Evolutionary conservation across 2,888 invertebrate genomes (phyloP).

Genomic region (Embidobia sp.): DNA sequence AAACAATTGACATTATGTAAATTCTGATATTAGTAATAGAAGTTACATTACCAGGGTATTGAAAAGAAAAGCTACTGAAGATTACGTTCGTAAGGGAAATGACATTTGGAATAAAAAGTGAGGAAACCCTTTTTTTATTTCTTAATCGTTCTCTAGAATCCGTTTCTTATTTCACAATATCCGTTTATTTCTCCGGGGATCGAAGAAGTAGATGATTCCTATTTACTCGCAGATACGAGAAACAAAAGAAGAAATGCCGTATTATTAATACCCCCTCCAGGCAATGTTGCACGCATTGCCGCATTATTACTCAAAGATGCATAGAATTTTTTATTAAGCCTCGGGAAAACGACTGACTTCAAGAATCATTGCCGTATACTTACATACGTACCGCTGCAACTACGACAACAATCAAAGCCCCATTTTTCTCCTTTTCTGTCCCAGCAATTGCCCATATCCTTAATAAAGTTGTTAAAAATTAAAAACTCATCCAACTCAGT

Average conservation of each 20-base stretch:
- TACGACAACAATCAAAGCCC: background rate
- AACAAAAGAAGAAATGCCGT: constrained; percentile 38
- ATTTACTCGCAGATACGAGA: constrained; percentile 33
- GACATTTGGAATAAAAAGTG: background rate
- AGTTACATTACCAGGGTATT: too few species aligned
- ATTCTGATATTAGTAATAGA: too few species aligned
- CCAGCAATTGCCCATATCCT: constrained; percentile 21
- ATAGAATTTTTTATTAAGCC: constrained; percentile 70
- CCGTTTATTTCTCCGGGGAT: constrained; percentile 49
- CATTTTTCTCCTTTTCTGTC: constrained; percentile 1
- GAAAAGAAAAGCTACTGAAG: too few species aligned
- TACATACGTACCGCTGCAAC: background rate
- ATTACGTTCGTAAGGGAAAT: background rate
- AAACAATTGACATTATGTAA: too few species aligned
- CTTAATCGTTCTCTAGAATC: constrained; percentile 22
- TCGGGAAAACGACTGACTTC: constrained; percentile 46
- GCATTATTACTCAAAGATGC: constrained; percentile 68
- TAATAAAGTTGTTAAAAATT: constrained; percentile 43
- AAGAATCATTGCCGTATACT: constrained; percentile 50
- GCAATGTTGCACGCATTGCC: constrained; percentile 42
- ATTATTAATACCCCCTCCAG: constrained; percentile 57
- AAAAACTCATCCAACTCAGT: background rate
- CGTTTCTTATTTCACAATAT: constrained; percentile 39
- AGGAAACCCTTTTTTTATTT: constrained; percentile 11
- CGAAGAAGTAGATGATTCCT: constrained; percentile 37